These are phyloP conservation scores for zebrafish (Danio rerio) DNA, from an alignment of 2,113 vertebrate species.

Conservation along the genomic window GRCz12tu NC_133176.1:20522501-20523000, in stretches of 20 bases:
- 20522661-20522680: not conserved
- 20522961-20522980: no score
- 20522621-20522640: not conserved
- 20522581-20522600: not conserved
- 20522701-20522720: constrained; percentile 24
- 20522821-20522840: not conserved
- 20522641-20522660: not conserved
- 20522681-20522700: not conserved
- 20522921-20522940: no score
- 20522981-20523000: no score
- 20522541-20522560: not conserved
- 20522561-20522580: not conserved
- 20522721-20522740: constrained; percentile 19
- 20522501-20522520: no score
- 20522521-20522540: no score
- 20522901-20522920: no score
- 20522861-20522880: no score
- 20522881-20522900: no score
- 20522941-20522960: no score
- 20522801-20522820: not conserved
- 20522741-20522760: constrained; percentile 16
- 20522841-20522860: no score
- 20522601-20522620: constrained; percentile 1
- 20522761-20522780: not conserved
- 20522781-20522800: not conserved